Conservation (phyloP, 2,888 invertebrate genomes). For the Ephialtes manifestator region DNA sequence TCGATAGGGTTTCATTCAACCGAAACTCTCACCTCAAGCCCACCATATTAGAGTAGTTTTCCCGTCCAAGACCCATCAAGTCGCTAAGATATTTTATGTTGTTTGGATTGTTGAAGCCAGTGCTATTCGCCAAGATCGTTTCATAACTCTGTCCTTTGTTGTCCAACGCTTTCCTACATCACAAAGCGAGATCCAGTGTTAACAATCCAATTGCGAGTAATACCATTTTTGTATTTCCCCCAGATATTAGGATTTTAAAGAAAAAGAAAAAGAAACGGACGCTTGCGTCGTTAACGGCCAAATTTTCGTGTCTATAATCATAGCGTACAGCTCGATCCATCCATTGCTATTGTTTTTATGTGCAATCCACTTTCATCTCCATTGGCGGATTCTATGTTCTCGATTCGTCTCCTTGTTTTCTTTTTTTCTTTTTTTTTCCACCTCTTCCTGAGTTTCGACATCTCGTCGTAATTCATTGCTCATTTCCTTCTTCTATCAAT, state of each 20-base stretch:
- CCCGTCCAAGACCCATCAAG: conserved; percentile 91
- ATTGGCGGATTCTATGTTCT: conserved; percentile 14
- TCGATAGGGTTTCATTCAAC: conserved; percentile 31
- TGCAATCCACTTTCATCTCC: conserved; percentile 19
- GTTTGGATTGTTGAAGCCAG: conserved; percentile 96
- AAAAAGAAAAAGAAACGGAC: conserved; percentile 70
- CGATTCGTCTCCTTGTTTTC: not conserved
- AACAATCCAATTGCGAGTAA: conserved; percentile 56
- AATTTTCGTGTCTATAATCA: conserved; percentile 79
- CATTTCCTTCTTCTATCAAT: conserved; percentile 11
- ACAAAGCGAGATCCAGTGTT: conserved; percentile 79
- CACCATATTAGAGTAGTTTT: conserved; percentile 90
- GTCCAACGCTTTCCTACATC: conserved; percentile 92
- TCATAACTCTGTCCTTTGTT: conserved; percentile 93
- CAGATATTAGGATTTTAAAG: conserved; percentile 19
- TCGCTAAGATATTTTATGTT: conserved; percentile 93
- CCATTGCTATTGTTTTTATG: not conserved
- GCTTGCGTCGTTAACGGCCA: conserved; percentile 82
- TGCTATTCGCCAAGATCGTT: conserved; percentile 93
- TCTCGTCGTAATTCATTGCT: not conserved
- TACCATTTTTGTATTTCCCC: conserved; percentile 24
- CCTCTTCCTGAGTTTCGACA: not conserved
- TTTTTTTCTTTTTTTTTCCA: not conserved
- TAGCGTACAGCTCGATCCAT: conserved; percentile 47
- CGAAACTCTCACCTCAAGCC: conserved; percentile 89